Base-by-base conservation (phyloP, 30 jellyfish, hydroid and myxozoan species). In the Rhopilema esculentum region DNA sequence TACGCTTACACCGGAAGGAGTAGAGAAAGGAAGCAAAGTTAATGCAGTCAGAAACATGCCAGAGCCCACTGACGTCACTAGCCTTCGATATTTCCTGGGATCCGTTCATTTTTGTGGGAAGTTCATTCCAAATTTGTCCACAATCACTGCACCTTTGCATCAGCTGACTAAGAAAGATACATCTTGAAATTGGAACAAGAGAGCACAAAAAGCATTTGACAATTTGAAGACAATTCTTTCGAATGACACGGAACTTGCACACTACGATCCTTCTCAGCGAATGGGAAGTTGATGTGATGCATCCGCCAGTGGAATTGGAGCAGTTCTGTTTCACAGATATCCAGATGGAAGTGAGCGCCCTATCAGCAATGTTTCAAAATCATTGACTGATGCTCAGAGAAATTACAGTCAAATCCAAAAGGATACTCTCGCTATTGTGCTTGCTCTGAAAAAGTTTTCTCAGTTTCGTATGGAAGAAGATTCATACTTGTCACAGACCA, bases 361-460 rank as follows among this genome's bases (percentile, higher is more conserved):
- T 6, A 83, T 83, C 22, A 51, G 30, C 77, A 69, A 83, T 27
- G 91, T 64, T 8, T 70, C 89, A 18, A 72, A 70, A 40, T 27
- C 75, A 7, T 31, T 83, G 40, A 83, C 92, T 15, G 89, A 49
- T 19, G 77, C 91, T n/a, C 89, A 72, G 62, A 16, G 66, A 32
- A 30, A 49, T 80, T 83, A 83, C 91, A 69, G 79, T 31, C 92
- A 83, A 70, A 67, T 81, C 89, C 91, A 81, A 24, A 79, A 79
- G 75, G 86, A 79, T 16, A 88, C 89, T 21, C 29, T 82, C 2
- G 89, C 91, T n/a, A 82, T 68, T 49, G 32, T 82, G 16, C 69
- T 27, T 51, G 90, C 83, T 22, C 49, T 82, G 21, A 30, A 26
- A 7, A 82, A 82, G 50, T 69, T 66, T 33, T 49, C 40, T 67